These are phyloP conservation scores for Trissolcus basalis DNA, from an alignment of 1,140 invertebrate genomes.

Conservation along the genomic window DNA sequence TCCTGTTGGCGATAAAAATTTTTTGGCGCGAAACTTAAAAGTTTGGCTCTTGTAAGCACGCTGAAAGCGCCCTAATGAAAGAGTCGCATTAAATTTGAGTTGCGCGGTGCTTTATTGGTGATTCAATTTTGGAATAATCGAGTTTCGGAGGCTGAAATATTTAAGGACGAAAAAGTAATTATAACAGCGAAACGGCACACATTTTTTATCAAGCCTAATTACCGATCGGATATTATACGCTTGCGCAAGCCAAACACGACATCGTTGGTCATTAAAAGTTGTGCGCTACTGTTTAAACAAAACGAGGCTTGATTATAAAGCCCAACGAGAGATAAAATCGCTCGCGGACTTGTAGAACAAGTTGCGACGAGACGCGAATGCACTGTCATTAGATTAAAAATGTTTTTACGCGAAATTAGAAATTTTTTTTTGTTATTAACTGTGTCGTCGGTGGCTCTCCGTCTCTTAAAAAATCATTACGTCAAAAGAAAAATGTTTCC, in stretches of 20 bases:
- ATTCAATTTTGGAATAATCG: neutral
- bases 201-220: neutral
- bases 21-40: slow-evolving; percentile 2
- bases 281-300: neutral
- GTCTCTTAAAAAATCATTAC: too few species aligned
- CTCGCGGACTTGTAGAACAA: neutral
- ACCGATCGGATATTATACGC: neutral
- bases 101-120: too few species aligned
- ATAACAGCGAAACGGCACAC: neutral
- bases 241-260: neutral
- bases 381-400: too few species aligned
- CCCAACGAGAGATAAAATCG: neutral
- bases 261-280: neutral
- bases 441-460: too few species aligned
- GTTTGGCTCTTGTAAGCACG: too few species aligned
- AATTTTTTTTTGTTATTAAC: too few species aligned
- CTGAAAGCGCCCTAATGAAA: neutral
- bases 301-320: neutral
- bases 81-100: neutral
- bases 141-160: neutral
- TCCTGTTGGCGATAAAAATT: slow-evolving; percentile 23
- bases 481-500: too few species aligned
- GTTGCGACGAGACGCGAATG: too few species aligned
- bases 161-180: neutral
- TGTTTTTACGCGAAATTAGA: too few species aligned